phyloP scores from a whole-genome alignment of 2,888 invertebrate genomes.

The Acheta domesticus region DNA sequence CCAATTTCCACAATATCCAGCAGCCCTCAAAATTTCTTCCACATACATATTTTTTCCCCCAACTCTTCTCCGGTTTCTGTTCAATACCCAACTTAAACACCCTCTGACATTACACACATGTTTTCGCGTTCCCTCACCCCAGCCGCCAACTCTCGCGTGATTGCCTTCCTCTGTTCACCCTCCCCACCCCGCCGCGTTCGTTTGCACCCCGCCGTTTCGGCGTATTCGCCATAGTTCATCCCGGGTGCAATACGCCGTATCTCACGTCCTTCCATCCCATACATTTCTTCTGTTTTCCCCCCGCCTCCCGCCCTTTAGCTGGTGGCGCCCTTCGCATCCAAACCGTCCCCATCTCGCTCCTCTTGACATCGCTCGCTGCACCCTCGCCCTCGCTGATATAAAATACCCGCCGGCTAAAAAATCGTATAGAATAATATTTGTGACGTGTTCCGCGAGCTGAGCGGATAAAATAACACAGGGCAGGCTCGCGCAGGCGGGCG shows the following conservation, averaged over 20 bases:
- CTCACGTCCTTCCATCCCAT: not conserved
- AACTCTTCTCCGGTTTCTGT: too few relatives aligned
- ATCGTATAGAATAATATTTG: conserved; percentile 18
- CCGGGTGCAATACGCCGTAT: not conserved
- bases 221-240: too few relatives aligned
- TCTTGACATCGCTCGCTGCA: not conserved
- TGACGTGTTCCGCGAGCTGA: conserved; percentile 3
- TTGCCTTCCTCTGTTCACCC: too few relatives aligned
- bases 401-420: not conserved
- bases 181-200: too few relatives aligned
- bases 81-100: too few relatives aligned
- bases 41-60: too few relatives aligned
- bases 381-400: not conserved
- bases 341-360: not conserved
- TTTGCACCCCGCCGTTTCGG: too few relatives aligned
- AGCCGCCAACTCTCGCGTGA: too few relatives aligned
- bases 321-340: not conserved
- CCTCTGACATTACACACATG: too few relatives aligned
- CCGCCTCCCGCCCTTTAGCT: not conserved
- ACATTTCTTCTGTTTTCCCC: not conserved
- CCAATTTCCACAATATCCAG: too few relatives aligned
- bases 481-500: not conserved
- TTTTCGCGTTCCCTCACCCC: too few relatives aligned
- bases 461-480: conserved; percentile 1
- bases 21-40: too few relatives aligned